A percentile compares a stretch with the other conserved stretches of the same genome.
These are phyloP conservation scores for Perizoma affinitatum DNA, from an alignment of 2,888 invertebrate genomes.

Conservation along the genomic window DNA sequence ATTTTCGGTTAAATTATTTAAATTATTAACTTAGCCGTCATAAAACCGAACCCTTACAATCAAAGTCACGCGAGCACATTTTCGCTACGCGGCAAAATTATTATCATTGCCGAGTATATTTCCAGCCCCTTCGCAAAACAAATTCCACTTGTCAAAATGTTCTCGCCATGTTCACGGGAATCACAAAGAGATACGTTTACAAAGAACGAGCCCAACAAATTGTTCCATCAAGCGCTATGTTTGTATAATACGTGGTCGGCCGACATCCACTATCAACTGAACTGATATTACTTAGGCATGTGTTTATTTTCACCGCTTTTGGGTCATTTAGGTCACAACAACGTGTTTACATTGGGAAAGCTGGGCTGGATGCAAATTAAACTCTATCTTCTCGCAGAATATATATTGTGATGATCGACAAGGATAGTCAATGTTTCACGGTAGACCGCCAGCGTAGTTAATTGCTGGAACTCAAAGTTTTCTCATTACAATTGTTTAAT, in stretches of 20 bases:
- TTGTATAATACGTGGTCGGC: conserved; percentile 66
- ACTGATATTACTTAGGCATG: conserved; percentile 45
- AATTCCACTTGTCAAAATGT: conserved; percentile 79
- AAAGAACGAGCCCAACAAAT: conserved; percentile 78
- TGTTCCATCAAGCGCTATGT: conserved; percentile 71
- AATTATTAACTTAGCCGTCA: conserved; percentile 26
- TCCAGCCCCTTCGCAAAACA: conserved; percentile 66
- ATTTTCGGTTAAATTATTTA: conserved; percentile 21
- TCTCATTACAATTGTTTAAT: conserved; percentile 60
- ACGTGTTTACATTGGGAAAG: conserved; percentile 21
- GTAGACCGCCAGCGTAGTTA: conserved; percentile 48
- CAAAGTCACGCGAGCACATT: conserved; percentile 44
- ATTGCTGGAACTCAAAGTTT: conserved; percentile 53
- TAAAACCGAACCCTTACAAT: conserved; percentile 31
- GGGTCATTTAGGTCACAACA: conserved; percentile 34
- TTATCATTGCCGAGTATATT: conserved; percentile 58
- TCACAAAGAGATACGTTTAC: conserved; percentile 78
- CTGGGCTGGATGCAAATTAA: conserved; percentile 34
- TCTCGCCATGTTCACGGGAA: conserved; percentile 72
- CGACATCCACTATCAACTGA: conserved; percentile 55
- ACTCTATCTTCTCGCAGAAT: conserved; percentile 23
- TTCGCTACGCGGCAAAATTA: conserved; percentile 50
- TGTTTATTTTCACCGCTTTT: conserved; percentile 51
- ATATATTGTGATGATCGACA: conserved; percentile 7
- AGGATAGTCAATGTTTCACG: conserved; percentile 36